phyloP scores from a whole-genome alignment of 2,113 vertebrate species.

The Callionymus lyra region DNA sequence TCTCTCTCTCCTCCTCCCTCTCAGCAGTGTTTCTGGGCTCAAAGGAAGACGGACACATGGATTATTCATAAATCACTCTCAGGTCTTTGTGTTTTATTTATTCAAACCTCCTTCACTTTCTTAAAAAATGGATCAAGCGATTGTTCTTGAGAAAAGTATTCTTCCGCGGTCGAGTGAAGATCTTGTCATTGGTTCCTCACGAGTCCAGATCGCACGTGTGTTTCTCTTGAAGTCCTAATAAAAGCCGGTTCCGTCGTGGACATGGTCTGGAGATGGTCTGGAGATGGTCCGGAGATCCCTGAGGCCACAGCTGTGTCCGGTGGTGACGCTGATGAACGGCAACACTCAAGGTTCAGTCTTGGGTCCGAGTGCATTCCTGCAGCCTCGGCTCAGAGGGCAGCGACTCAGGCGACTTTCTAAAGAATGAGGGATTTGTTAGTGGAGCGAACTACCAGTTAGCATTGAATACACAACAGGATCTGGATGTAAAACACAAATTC shows the following conservation, averaged over 20 bases:
- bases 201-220: too few species aligned
- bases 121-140: too few species aligned
- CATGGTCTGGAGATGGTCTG: conserved; percentile 63
- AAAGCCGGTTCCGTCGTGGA: conserved; percentile 54
- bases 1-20: conserved; percentile 39
- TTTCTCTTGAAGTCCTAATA: conserved; percentile 59
- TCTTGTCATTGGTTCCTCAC: conserved; percentile 9
- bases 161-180: too few species aligned
- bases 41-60: conserved; percentile 55
- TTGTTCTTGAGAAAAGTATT: too few species aligned
- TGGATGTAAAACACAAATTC: too few species aligned
- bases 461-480: too few species aligned
- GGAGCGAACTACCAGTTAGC: too few species aligned
- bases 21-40: conserved; percentile 45
- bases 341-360: conserved; percentile 18
- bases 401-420: too few species aligned
- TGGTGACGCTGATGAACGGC: conserved; percentile 53
- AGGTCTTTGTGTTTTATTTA: conserved; percentile 1
- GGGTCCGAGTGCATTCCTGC: conserved; percentile 45
- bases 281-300: conserved; percentile 63
- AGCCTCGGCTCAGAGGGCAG: conserved; percentile 46
- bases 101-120: too few species aligned
- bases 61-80: conserved; percentile 60
- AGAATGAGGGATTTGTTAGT: too few species aligned
- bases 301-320: conserved; percentile 59